Evolutionary conservation across 2,113 vertebrate genomes (phyloP).

Genomic region (Muntiacus reevesi): DNA sequence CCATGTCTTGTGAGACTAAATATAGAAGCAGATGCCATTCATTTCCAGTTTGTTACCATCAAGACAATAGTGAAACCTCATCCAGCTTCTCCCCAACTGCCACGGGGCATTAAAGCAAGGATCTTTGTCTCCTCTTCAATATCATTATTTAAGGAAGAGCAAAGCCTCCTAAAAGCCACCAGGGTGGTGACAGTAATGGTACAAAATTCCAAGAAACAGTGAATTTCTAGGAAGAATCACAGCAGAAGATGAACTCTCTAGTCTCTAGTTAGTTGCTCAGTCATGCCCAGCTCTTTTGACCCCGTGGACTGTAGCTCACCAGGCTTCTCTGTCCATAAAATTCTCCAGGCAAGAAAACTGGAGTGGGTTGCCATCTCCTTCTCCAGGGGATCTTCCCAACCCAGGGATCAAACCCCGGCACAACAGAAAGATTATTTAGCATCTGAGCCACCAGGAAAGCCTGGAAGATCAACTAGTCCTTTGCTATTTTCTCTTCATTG

Average conservation of each 20-base stretch:
- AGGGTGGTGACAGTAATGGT: background rate
- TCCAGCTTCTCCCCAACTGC: background rate
- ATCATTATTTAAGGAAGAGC: background rate
- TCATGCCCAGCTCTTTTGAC: background rate
- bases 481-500: background rate
- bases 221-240: background rate
- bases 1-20: background rate
- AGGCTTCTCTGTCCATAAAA: background rate
- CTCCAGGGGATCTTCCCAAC: background rate
- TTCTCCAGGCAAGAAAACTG: background rate
- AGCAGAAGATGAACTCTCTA: background rate
- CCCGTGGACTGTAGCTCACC: background rate
- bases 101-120: background rate
- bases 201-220: background rate
- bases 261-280: background rate
- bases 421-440: background rate
- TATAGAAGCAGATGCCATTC: background rate
- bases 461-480: background rate
- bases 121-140: background rate
- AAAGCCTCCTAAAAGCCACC: background rate
- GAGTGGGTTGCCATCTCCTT: background rate
- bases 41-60: background rate
- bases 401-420: fast-evolving
- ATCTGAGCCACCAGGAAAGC: background rate
- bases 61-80: background rate